Evolutionary conservation across 1,140 invertebrate genomes (phyloP).

Genomic region (Tetragonula clypearis): DNA sequence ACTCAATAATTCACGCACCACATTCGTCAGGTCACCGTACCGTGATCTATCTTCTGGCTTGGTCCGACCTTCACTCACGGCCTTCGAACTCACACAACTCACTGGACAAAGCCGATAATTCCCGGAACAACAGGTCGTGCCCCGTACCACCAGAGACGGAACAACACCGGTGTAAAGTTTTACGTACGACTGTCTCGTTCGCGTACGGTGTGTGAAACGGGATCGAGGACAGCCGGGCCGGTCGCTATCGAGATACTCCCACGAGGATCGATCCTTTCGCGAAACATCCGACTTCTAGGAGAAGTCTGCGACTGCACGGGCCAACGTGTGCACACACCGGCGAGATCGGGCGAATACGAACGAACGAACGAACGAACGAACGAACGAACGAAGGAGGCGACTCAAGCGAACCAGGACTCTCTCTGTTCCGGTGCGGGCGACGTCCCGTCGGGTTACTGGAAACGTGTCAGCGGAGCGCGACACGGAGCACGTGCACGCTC

Average conservation of each 20-base stretch:
- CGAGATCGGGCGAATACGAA: no score
- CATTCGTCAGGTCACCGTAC: slow-evolving; percentile 55
- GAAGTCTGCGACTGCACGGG: no score
- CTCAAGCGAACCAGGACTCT: background rate
- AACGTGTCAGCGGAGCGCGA: slow-evolving; percentile 26
- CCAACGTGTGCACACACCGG: no score
- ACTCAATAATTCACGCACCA: slow-evolving; percentile 55
- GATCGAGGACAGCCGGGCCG: background rate
- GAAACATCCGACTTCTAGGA: slow-evolving; percentile 8
- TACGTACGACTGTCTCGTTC: background rate
- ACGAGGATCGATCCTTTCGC: background rate
- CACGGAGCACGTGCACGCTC: slow-evolving; percentile 56
- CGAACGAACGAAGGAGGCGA: background rate
- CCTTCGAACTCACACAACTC: slow-evolving; percentile 24
- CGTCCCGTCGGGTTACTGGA: background rate
- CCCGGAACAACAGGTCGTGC: background rate
- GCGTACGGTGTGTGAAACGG: background rate
- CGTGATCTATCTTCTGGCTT: slow-evolving; percentile 15
- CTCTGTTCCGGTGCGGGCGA: background rate
- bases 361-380: background rate
- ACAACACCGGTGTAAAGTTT: background rate
- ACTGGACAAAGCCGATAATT: background rate
- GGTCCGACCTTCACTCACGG: slow-evolving; percentile 34
- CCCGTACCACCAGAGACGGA: background rate
- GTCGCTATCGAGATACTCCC: background rate